Evolutionary conservation across 1,140 invertebrate species (phyloP).

Genomic region (Odontomachus brunneus): DNA sequence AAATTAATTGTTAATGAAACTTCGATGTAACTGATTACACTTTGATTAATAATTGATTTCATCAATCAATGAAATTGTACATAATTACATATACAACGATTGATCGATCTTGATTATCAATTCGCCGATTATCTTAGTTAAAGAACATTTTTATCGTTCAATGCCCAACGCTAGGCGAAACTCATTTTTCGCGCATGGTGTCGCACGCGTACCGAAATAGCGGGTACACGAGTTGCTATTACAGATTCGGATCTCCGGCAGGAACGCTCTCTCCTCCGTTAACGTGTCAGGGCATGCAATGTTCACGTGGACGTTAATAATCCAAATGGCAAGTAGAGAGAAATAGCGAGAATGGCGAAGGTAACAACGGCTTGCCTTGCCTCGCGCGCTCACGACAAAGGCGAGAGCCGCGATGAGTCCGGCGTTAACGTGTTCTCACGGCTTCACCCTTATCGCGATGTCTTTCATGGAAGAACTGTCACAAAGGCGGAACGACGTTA

Average conservation of each 20-base stretch:
- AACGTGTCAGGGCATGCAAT: slow-evolving; percentile 2
- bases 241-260: neutral
- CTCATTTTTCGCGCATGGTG: too few relatives aligned
- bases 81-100: too few relatives aligned
- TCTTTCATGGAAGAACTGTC: slow-evolving; percentile 36
- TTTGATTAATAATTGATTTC: too few relatives aligned
- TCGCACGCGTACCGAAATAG: too few relatives aligned
- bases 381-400: slow-evolving; percentile 50
- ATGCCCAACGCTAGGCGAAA: too few relatives aligned
- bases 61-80: too few relatives aligned
- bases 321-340: slow-evolving; percentile 44
- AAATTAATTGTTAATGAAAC: too few relatives aligned
- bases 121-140: too few relatives aligned
- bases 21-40: too few relatives aligned
- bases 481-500: slow-evolving; percentile 22
- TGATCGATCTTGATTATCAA: too few relatives aligned
- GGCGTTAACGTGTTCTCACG: slow-evolving; percentile 21
- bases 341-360: slow-evolving; percentile 36
- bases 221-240: too few relatives aligned
- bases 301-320: slow-evolving; percentile 56
- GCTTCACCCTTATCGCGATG: slow-evolving; percentile 53
- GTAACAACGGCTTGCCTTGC: slow-evolving; percentile 33
- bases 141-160: too few relatives aligned
- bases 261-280: neutral
- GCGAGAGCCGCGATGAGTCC: slow-evolving; percentile 36